Evolutionary conservation across 1,140 invertebrate species (phyloP).

Genomic region (Conopomorpha cramerella): DNA sequence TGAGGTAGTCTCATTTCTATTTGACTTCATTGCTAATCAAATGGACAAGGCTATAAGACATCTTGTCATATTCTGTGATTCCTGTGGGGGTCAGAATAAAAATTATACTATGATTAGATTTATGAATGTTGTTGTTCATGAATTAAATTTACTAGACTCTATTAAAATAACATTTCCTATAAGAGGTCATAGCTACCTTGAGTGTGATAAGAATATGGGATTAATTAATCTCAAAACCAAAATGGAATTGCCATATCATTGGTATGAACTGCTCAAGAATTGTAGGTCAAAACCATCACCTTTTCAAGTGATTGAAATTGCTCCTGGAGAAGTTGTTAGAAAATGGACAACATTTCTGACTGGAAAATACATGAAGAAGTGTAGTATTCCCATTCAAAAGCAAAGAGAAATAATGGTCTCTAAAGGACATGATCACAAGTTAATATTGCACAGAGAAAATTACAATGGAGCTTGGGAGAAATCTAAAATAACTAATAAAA

Average conservation of each 20-base stretch:
- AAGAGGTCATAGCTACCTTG: slow-evolving; percentile 15
- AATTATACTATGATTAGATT: slow-evolving; percentile 18
- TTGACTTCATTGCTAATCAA: slow-evolving; percentile 13
- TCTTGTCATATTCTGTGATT: slow-evolving; percentile 17
- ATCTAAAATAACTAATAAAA: too few relatives aligned
- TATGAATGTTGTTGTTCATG: slow-evolving; percentile 7
- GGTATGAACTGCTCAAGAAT: too few relatives aligned
- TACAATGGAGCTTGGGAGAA: too few relatives aligned
- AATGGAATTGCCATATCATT: slow-evolving; percentile 9
- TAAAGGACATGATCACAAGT: too few relatives aligned
- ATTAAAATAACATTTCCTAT: slow-evolving; percentile 15
- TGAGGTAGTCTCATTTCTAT: slow-evolving; percentile 13
- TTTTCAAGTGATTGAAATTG: too few relatives aligned
- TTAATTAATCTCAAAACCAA: slow-evolving; percentile 8
- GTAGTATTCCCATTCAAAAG: too few relatives aligned
- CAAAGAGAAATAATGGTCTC: too few relatives aligned
- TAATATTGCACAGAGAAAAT: too few relatives aligned
- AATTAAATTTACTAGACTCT: slow-evolving; percentile 8
- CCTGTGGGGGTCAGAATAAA: slow-evolving; percentile 20
- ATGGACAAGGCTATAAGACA: slow-evolving; percentile 8
- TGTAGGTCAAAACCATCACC: too few relatives aligned
- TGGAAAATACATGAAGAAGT: too few relatives aligned
- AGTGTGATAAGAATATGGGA: slow-evolving; percentile 15
- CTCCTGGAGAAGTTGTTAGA: too few relatives aligned
- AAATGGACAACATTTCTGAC: too few relatives aligned